These are phyloP conservation scores for Parnassius glacialis DNA, from an alignment of 2,888 invertebrate genomes.

Conservation along the genomic window DNA sequence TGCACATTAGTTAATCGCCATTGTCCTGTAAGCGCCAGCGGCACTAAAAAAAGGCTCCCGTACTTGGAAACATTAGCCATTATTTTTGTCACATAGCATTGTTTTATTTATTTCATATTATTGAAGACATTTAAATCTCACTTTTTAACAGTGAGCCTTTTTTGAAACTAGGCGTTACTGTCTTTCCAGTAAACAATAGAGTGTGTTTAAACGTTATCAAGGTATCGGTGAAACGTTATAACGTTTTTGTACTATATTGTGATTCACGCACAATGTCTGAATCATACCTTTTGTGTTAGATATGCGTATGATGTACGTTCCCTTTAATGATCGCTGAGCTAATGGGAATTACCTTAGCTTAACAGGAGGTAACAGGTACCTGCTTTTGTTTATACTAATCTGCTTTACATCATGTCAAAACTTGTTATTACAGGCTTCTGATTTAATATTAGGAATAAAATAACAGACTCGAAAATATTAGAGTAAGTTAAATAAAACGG, in stretches of 20 bases:
- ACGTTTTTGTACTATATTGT: constrained; percentile 55
- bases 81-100: constrained; percentile 41
- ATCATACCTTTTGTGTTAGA: constrained; percentile 44
- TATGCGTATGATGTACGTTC: constrained; percentile 18
- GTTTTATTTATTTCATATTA: constrained; percentile 38
- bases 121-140: constrained; percentile 33
- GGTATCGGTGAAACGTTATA: constrained; percentile 42
- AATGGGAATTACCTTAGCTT: neutral
- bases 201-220: constrained; percentile 22
- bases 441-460: neutral
- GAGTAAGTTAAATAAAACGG: too few relatives aligned
- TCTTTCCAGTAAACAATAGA: constrained; percentile 42
- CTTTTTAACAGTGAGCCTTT: constrained; percentile 30
- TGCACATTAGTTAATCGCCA: constrained; percentile 57
- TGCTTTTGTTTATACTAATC: constrained; percentile 3
- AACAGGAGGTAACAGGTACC: constrained; percentile 11
- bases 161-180: constrained; percentile 37
- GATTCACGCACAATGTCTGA: constrained; percentile 55
- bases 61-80: constrained; percentile 49
- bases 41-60: constrained; percentile 54
- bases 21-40: constrained; percentile 64
- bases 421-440: neutral
- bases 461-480: too few relatives aligned
- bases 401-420: neutral
- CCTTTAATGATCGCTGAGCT: constrained; percentile 2